Evolutionary conservation across 2,113 vertebrate genomes (phyloP).

Genomic region (Bungarus multicinctus): DNA sequence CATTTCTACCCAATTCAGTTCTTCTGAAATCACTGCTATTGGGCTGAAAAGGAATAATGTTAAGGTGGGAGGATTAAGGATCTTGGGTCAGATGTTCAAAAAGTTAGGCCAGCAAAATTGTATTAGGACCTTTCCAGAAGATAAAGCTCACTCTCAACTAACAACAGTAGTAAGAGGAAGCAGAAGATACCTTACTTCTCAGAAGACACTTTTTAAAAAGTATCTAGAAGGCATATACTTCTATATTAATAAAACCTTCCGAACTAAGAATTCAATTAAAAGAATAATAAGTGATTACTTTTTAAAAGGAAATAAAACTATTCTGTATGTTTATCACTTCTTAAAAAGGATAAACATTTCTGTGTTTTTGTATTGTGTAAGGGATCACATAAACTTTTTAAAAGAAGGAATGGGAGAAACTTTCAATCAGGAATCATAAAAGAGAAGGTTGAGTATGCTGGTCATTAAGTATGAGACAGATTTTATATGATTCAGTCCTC

Average conservation of each 20-base stretch:
- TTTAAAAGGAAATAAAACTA: neutral
- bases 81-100: constrained; percentile 30
- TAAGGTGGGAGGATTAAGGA: constrained; percentile 16
- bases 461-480: neutral
- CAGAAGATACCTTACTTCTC: neutral
- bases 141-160: neutral
- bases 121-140: constrained; percentile 18
- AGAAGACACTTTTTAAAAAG: neutral
- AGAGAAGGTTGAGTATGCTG: neutral
- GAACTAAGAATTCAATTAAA: neutral
- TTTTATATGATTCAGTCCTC: neutral
- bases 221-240: neutral
- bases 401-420: neutral
- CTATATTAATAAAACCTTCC: neutral
- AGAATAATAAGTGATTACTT: neutral
- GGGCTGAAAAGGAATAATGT: constrained; percentile 8
- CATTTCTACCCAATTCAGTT: neutral
- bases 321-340: neutral
- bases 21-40: neutral
- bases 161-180: neutral
- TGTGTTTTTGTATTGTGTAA: neutral
- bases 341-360: neutral
- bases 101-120: neutral
- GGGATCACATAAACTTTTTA: neutral
- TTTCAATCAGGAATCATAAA: neutral